phyloP scores from a whole-genome alignment of 2,113 vertebrate species.

The Labeo rohita region DNA sequence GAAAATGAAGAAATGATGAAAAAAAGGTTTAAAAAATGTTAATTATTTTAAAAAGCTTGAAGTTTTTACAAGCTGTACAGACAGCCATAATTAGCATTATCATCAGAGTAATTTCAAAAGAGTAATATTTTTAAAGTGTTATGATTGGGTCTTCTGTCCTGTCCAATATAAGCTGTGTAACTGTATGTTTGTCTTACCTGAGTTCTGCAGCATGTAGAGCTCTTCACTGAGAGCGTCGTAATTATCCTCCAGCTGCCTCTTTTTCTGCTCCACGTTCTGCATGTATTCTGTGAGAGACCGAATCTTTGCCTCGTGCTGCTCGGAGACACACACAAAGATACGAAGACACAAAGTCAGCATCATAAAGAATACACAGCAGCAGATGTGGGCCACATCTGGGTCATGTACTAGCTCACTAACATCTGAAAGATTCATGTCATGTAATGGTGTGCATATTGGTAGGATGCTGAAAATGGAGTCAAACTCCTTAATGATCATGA shows the following conservation, averaged over 20 bases:
- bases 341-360: background rate
- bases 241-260: conserved; percentile 89
- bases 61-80: background rate
- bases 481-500: too few relatives aligned
- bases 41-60: too few relatives aligned
- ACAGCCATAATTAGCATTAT: background rate
- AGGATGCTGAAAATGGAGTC: too few relatives aligned
- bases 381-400: background rate
- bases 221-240: conserved; percentile 90
- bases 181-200: conserved; percentile 73
- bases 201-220: conserved; percentile 85
- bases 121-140: background rate
- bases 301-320: conserved; percentile 92
- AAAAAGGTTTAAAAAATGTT: background rate
- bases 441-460: background rate
- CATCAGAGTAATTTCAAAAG: background rate
- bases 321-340: conserved; percentile 33
- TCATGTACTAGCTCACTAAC: background rate
- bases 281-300: conserved; percentile 92
- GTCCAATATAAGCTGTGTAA: background rate
- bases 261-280: conserved; percentile 91
- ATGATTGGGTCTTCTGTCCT: background rate
- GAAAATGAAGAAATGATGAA: too few relatives aligned
- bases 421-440: background rate
- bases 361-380: background rate